These are phyloP conservation scores for Dysdera silvatica DNA, from an alignment of 1,140 invertebrate genomes.

Conservation along the genomic window DNA sequence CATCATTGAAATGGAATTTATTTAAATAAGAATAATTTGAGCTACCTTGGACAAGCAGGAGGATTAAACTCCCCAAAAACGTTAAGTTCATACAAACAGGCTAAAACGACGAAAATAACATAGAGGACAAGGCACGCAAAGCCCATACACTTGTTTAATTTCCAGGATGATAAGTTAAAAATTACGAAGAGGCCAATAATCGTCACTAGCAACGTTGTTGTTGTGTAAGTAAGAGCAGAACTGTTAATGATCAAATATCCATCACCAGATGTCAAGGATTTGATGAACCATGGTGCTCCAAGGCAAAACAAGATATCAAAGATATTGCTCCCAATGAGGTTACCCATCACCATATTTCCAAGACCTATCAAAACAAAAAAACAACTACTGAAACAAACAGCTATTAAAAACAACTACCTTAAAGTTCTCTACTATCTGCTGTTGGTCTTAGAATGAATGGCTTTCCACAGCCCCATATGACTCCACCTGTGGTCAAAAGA, in stretches of 20 bases:
- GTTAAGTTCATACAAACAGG: conserved; percentile 29
- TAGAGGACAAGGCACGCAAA: conserved; percentile 26
- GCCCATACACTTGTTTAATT: conserved; percentile 29
- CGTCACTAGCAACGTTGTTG: conserved; percentile 29
- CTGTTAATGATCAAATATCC: conserved; percentile 27
- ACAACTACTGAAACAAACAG: no score
- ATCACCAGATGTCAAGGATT: conserved; percentile 42
- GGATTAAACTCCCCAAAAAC: conserved; percentile 26
- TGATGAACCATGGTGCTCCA: conserved; percentile 71
- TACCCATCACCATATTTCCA: conserved; percentile 67
- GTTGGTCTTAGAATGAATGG: no score
- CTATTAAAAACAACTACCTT: no score
- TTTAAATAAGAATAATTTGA: no score
- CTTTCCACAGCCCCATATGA: no score
- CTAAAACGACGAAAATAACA: conserved; percentile 13
- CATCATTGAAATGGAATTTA: no score
- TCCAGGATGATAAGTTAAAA: conserved; percentile 25
- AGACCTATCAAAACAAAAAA: background rate
- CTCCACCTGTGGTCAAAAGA: no score
- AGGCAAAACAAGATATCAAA: conserved; percentile 71
- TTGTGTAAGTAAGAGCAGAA: conserved; percentile 32
- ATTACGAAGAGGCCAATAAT: conserved; percentile 26
- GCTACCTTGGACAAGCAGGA: conserved; percentile 12
- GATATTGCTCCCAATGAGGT: conserved; percentile 72
- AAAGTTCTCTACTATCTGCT: no score